Evolutionary conservation across 92 coral and sea anemone genomes (phyloP).

Genomic region (Scolanthus callimorphus): DNA sequence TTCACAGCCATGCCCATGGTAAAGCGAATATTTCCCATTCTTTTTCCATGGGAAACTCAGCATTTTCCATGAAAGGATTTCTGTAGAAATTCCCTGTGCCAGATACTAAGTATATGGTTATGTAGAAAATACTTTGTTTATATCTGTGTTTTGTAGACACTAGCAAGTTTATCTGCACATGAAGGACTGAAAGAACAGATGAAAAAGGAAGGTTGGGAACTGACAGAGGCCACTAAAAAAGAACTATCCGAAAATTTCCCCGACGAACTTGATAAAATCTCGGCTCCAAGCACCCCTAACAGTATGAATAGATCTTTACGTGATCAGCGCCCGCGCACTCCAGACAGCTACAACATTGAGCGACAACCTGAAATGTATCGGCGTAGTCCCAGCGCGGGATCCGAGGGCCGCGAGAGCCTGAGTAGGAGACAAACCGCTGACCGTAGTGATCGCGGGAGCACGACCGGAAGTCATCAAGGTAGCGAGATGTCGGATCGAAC

Average conservation of each 20-base stretch:
- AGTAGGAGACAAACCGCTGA: conserved; percentile 10
- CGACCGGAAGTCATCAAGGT: conserved; percentile 44
- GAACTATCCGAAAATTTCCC: conserved; percentile 59
- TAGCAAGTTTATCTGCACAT: conserved; percentile 72
- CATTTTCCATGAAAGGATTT: too few species aligned
- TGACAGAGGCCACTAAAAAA: conserved; percentile 29
- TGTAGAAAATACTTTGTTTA: too few species aligned
- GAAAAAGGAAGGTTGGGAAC: conserved; percentile 79
- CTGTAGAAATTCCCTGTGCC: too few species aligned
- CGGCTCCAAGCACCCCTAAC: conserved; percentile 68
- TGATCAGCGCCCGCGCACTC: conserved; percentile 34
- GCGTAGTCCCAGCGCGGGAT: conserved; percentile 27
- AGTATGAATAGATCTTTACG: conserved; percentile 24
- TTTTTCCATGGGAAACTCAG: too few species aligned
- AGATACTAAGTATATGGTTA: too few species aligned
- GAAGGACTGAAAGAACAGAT: conserved; percentile 58
- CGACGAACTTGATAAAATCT: conserved; percentile 67
- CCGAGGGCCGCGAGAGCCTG: conserved; percentile 17
- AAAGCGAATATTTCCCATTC: too few species aligned
- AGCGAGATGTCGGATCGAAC: conserved; percentile 14
- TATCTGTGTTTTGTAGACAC: too few species aligned
- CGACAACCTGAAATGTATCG: conserved; percentile 27
- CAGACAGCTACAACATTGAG: conserved; percentile 20
- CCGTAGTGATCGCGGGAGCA: conserved; percentile 30
- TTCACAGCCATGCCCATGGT: too few species aligned